Evolutionary conservation across 1,140 invertebrate genomes (phyloP), one percentile per base, ranked within the genome.

Genomic region (Stegodyphus mimosarum): DNA sequence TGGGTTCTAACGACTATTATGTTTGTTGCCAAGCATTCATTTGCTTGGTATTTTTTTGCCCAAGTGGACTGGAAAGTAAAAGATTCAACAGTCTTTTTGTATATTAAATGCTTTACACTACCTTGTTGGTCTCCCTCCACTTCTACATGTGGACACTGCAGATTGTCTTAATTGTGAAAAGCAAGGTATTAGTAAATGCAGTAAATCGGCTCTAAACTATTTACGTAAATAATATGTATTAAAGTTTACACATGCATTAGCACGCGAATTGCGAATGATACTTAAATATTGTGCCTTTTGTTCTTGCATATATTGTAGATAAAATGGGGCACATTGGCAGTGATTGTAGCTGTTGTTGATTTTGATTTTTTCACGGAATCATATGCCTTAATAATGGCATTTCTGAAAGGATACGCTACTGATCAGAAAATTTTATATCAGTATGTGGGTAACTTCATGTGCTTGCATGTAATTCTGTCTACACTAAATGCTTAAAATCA

Each of bases 81-180:
- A 79, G 66, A 74, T 74, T 74, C 72, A 55, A 63, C 51, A 72
- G 64, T 84, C 79, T 84, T 75, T 84, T 84, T 84, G 81, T 84
- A 84, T 52, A 84, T 84, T 84, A 75, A 81, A 84, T 84, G 81
- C 81, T 83, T 83, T 83, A 83, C 81, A 83, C 71, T 83, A 83
- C 72, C 81, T 83, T 83, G 81, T 75, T 67, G 53, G 52, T 72
- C 71, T 83, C 81, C 81, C 81, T 83, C 81, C 81, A 83, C 81
- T 69, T 63, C 72, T 83, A 64, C 64, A 75, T 75, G 81, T 83
- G 81, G 81, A 83, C 64, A 51, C 81, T 73, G 71, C 77, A 79
- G 77, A 79, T 70, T 75, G 81, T 83, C 72, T 83, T 74, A 67
- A 83, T 83, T 76, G 70, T 74, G 71, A 69, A 67, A 60, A n/a